Conservation (phyloP, 2,113 vertebrate genomes). For the Xiphorhynchus elegans region DNA sequence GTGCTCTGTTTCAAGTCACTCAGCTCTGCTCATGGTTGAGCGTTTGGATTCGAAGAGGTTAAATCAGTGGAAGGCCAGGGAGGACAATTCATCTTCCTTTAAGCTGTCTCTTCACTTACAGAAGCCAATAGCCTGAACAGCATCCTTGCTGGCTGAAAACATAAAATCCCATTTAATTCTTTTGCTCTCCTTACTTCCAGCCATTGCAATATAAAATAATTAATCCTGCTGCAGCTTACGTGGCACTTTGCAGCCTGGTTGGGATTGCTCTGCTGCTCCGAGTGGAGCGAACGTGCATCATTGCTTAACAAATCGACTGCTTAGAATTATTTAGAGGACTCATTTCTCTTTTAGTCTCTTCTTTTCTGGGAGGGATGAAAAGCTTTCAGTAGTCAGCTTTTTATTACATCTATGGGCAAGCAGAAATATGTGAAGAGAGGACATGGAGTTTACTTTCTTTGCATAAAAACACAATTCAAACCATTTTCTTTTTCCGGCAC, state of each 20-base stretch:
- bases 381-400: slow-evolving; percentile 13
- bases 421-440: neutral
- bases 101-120: neutral
- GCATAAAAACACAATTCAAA: slow-evolving; percentile 62
- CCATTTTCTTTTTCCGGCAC: neutral
- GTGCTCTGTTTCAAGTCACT: neutral
- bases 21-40: neutral
- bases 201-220: neutral
- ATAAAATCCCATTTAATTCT: slow-evolving; percentile 27
- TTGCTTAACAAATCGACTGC: slow-evolving; percentile 59
- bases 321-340: slow-evolving; percentile 19
- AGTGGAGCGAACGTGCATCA: neutral
- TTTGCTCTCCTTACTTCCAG: neutral
- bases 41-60: neutral
- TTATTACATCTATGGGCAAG: neutral
- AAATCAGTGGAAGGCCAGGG: neutral
- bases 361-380: slow-evolving; percentile 14
- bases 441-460: slow-evolving; percentile 42
- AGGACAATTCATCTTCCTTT: neutral
- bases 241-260: neutral
- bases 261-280: neutral
- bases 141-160: neutral
- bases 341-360: slow-evolving; percentile 52
- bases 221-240: slow-evolving; percentile 37
- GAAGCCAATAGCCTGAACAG: neutral